Evolutionary conservation across 2,888 invertebrate species (phyloP).

Genomic region (Orchesellides sinensis): DNA sequence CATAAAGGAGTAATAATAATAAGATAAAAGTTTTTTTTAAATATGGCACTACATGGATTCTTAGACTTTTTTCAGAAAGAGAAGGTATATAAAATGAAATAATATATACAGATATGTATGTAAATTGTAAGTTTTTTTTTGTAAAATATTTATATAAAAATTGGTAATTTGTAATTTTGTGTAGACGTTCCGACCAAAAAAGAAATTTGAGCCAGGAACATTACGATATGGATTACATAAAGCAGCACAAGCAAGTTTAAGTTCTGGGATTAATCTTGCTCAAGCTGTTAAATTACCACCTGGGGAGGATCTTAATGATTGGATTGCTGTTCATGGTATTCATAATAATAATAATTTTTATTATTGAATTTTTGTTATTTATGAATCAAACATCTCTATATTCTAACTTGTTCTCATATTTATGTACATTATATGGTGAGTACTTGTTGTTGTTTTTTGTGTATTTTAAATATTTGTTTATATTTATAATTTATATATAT

Average conservation of each 20-base stretch:
- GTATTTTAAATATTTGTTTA: no score
- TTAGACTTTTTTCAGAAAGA: slow-evolving; percentile 88
- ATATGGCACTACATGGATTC: slow-evolving; percentile 85
- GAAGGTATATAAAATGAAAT: slow-evolving; percentile 79
- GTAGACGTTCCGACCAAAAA: slow-evolving; percentile 93
- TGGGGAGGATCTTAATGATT: slow-evolving; percentile 91
- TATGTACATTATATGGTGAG: no score
- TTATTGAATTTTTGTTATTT: not conserved
- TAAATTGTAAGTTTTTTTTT: no score
- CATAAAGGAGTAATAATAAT: no score
- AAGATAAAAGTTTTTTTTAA: no score
- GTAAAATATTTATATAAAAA: slow-evolving; percentile 20
- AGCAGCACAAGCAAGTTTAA: slow-evolving; percentile 92
- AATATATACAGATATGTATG: slow-evolving; percentile 43
- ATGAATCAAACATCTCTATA: no score
- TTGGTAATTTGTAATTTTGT: slow-evolving; percentile 30
- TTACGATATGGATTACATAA: slow-evolving; percentile 91
- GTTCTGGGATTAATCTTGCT: slow-evolving; percentile 91
- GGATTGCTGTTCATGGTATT: slow-evolving; percentile 96
- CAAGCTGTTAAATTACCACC: slow-evolving; percentile 88
- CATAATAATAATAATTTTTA: not conserved
- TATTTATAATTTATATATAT: no score
- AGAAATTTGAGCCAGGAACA: slow-evolving; percentile 91
- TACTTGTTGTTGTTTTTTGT: no score
- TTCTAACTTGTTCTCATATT: no score